Percentiles rank a stretch among this genome's conserved stretches.
phyloP scores from a whole-genome alignment of 2,797 vertebrate genomes.

The Luscinia megarhynchos region DNA sequence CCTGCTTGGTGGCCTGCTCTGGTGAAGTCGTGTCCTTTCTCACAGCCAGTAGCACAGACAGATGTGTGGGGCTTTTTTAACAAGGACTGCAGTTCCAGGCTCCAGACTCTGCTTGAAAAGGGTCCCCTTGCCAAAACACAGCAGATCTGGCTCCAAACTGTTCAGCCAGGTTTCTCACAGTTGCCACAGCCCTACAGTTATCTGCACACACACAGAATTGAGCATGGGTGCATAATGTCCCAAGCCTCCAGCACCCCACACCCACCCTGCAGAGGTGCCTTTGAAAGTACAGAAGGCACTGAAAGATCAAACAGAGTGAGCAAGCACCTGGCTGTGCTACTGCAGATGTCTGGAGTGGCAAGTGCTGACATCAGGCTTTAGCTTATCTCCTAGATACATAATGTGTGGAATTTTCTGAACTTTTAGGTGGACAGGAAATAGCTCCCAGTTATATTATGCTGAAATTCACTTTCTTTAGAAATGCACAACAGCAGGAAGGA shows the following conservation, averaged over 20 bases:
- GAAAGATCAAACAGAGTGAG: not conserved
- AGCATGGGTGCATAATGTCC: not conserved
- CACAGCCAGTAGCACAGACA: not conserved
- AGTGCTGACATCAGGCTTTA: not conserved
- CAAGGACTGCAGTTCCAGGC: not conserved
- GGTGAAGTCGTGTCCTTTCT: not conserved
- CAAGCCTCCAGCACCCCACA: not conserved
- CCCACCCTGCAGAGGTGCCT: not conserved
- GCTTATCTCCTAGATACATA: not conserved
- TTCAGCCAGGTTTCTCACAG: not conserved
- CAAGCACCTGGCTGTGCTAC: not conserved
- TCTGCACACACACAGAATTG: not conserved
- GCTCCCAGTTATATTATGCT: not conserved
- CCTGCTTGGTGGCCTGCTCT: not conserved
- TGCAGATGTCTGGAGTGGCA: not conserved
- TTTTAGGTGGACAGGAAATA: not conserved
- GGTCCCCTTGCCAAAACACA: not conserved
- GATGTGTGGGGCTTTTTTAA: fast-evolving
- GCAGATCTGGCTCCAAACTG: not conserved
- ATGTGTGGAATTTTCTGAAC: not conserved
- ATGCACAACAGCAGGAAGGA: not conserved
- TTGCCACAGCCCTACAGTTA: not conserved
- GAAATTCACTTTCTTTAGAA: not conserved
- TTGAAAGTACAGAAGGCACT: not conserved
- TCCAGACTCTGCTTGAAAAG: not conserved